Base-by-base conservation (phyloP, 2,113 vertebrate genomes). In the Grus americana region DNA sequence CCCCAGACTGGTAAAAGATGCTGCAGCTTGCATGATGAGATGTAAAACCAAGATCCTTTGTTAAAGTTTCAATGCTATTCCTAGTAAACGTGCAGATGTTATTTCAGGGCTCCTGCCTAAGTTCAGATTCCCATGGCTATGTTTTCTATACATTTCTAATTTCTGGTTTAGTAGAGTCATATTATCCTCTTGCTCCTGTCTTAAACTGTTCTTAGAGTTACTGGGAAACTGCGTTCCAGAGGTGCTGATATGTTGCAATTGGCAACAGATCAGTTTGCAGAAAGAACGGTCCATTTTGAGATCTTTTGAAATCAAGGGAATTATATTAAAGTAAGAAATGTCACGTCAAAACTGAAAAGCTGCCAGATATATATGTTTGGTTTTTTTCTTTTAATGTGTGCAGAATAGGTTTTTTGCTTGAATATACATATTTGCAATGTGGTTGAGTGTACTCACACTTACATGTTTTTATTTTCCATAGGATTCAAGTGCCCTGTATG, bases 401-500 rank as follows among this genome's bases (percentile, higher is more conserved):
- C 42, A 79, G 34, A 81, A 58, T 47, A 75, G 17, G 2, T 86
- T 93, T 91, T 89, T 83, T 20, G 6, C 29, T 86, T 85, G 62
- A 58, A 11, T 84, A 36, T 84, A 40, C 7, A 1, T 78, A 44
- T 71, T 88, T 89, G 18, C 66, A 50, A 15, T 3, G 2, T 42
- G 52, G 3, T 63, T 5, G 23, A 86, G 22, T 84, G 42, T 88
- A 59, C 36, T 90, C 46, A 80, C 44, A 55, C 44, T 89, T 82
- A 67, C 0, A 4, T 75, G 13, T 94, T 80, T 91, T 82, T 93
- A 76, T 95, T 89, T 87, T 95, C 82, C 71, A 6, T 97, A 99
- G 99, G 99, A 97, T 99, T 99, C 98, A 99, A 99, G 98, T 99
- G 99, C 96, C 99, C 99, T 54, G 99, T 99, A 79, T 99, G 99